These are phyloP conservation scores for Anhinga anhinga DNA, from an alignment of 2,113 vertebrate genomes.

Conservation along the genomic window DNA sequence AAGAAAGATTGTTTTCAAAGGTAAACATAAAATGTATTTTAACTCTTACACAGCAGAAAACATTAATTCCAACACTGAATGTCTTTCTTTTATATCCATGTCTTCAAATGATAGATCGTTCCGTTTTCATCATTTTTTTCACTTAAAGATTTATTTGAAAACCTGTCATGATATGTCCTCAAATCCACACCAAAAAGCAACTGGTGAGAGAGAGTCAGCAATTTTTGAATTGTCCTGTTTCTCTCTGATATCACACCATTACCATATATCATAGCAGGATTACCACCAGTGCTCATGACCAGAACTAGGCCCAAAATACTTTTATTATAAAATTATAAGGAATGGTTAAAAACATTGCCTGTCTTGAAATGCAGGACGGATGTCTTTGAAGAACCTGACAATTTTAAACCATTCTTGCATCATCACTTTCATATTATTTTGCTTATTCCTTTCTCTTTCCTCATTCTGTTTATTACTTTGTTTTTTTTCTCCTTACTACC, in stretches of 20 bases:
- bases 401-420: background rate
- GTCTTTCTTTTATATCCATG: background rate
- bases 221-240: background rate
- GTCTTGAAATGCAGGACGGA: background rate
- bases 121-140: background rate
- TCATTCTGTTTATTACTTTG: background rate
- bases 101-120: background rate
- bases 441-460: background rate
- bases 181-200: background rate
- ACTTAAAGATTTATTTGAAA: background rate
- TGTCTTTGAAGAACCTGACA: background rate
- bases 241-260: background rate
- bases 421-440: background rate
- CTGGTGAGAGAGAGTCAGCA: background rate
- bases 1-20: background rate
- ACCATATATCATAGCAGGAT: background rate
- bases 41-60: background rate
- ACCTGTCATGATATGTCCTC: background rate
- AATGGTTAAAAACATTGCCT: background rate
- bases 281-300: background rate
- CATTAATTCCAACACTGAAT: background rate
- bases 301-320: background rate
- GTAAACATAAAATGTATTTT: background rate
- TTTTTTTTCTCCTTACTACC: background rate
- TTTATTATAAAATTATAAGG: background rate